phyloP scores from a whole-genome alignment of 2,797 vertebrate genomes.

The Acridotheres tristis region DNA sequence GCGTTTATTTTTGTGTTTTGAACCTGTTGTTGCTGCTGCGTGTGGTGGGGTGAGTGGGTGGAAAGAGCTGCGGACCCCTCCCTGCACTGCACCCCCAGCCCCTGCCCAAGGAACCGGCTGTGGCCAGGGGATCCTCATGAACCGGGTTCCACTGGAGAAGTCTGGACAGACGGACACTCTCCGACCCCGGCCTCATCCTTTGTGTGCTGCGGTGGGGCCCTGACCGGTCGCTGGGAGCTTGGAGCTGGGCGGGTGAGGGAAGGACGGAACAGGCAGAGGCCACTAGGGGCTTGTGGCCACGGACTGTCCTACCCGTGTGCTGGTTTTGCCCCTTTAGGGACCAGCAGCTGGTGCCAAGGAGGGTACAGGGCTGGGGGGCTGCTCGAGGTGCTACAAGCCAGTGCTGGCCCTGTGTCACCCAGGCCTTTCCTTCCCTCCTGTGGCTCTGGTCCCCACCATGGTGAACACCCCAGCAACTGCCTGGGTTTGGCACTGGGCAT shows the following conservation, averaged over 20 bases:
- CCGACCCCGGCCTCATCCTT: constrained; percentile 8
- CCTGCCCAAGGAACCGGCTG: not conserved
- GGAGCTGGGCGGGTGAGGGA: not conserved
- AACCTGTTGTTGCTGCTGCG: constrained; percentile 55
- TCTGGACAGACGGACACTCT: not conserved
- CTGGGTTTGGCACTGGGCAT: not conserved
- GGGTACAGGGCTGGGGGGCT: not conserved
- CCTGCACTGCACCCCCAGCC: not conserved
- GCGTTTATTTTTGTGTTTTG: constrained; percentile 43
- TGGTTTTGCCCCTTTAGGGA: not conserved
- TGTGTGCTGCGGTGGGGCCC: constrained; percentile 44
- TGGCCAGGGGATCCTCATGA: not conserved
- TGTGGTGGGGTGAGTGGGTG: constrained; percentile 33
- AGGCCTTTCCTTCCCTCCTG: not conserved
- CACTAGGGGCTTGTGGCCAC: not conserved
- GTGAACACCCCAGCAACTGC: not conserved
- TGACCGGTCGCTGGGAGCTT: not conserved
- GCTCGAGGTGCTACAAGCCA: not conserved
- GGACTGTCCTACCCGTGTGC: not conserved
- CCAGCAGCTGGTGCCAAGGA: not conserved
- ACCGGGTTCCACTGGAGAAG: not conserved
- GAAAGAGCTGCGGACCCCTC: constrained; percentile 24
- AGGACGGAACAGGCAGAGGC: not conserved
- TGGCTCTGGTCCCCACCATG: fast-evolving
- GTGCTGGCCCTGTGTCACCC: not conserved